Evolutionary conservation across 2,113 vertebrate species (phyloP), one percentile per base, ranked within the genome.

Genomic region (Perca schrenkii): DNA sequence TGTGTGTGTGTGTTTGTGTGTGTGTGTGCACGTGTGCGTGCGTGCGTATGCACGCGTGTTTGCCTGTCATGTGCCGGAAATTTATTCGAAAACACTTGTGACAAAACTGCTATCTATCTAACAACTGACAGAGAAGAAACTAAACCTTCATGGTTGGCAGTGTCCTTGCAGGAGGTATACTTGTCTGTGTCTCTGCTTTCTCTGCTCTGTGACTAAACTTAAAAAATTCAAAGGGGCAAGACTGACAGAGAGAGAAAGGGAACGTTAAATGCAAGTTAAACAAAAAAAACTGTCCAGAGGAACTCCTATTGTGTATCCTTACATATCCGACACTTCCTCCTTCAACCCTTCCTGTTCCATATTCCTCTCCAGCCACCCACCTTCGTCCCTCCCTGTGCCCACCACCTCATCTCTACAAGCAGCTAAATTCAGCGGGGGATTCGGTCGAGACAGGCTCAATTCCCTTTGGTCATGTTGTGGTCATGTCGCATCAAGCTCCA

Each of bases 81-180:
- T 50, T 17, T 49, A 67, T 63, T 64, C 25, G 25, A 25, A 25
- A 52, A 54, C 22, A 47, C 72, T 67, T 21, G 54, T 82, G 80
- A 77, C 83, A 86, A 83, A 83, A 75, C 73, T 68, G 68, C 83
- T 71, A 79, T 80, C 83, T 71, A 79, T 82, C 71, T 70, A 68
- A 40, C 61, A 49, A 78, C 72, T 74, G 36, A 65, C 52, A 50
- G 83, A 60, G 52, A 63, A 61, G 57, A 73, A 75, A 63, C 19
- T 66, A 82, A 63, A 71, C 56, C 83, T 74, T 86, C 34, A 25
- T 40, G 62, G 82, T 73, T 64, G 62, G 50, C 60, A 34, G 40
- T 72, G 72, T 80, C 69, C 81, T 86, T 63, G 62, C n/a, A 46
- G 67, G 79, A 81, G 71, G 47, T 43, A 28, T 43, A 40, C 36